A percentile compares a stretch with the other conserved stretches of the same genome.
phyloP scores from a whole-genome alignment of 2,113 vertebrate genomes.

The Danio rerio region GRCz12tu NC_133182.1:20952501-20953000 shows the following conservation, averaged over 20 bases:
- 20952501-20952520: too few relatives aligned
- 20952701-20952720: conserved; percentile 1
- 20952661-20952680: too few relatives aligned
- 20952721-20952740: conserved; percentile 43
- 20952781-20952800: conserved; percentile 21
- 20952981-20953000: conserved; percentile 17
- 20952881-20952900: background rate
- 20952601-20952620: too few relatives aligned
- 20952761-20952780: conserved; percentile 50
- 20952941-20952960: background rate
- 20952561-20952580: background rate
- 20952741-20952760: conserved; percentile 44
- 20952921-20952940: conserved; percentile 1
- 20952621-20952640: background rate
- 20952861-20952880: conserved; percentile 36
- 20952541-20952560: background rate
- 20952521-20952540: too few relatives aligned
- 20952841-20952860: background rate
- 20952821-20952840: conserved; percentile 23
- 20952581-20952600: background rate
- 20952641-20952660: background rate
- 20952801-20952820: conserved; percentile 30
- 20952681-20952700: background rate
- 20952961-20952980: background rate
- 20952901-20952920: background rate